Evolutionary conservation across 37 sponge, comb jelly and placozoan species (phyloP).

Genomic region (Amphimedon queenslandica): DNA sequence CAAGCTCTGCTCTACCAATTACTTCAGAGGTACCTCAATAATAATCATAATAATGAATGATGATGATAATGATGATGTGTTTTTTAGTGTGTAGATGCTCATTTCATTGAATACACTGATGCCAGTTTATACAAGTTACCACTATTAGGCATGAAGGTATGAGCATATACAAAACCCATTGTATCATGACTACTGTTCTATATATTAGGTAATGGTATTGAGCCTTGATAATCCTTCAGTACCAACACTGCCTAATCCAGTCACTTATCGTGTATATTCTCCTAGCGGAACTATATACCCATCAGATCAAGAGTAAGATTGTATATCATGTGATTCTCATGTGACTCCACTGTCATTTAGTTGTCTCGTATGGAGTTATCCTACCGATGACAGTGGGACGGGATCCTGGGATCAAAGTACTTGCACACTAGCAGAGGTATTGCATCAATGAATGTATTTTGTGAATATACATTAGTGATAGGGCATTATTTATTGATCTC

Average conservation of each 20-base stretch:
- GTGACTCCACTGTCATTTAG: not conserved
- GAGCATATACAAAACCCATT: not conserved
- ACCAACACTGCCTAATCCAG: not conserved
- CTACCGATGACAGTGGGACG: not conserved
- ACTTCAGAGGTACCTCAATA: not conserved
- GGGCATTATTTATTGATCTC: not conserved
- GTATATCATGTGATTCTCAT: not conserved
- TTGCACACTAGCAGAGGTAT: not conserved
- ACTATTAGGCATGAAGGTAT: slow-evolving; percentile 35
- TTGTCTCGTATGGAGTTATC: slow-evolving; percentile 38
- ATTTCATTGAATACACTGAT: slow-evolving; percentile 46
- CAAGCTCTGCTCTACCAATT: slow-evolving; percentile 2
- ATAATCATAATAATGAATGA: not conserved
- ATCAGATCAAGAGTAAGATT: slow-evolving; percentile 20
- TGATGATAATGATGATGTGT: not conserved
- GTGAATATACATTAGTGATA: no score
- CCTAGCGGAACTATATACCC: slow-evolving; percentile 14
- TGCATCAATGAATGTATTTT: no score
- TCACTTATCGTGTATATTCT: slow-evolving; percentile 31
- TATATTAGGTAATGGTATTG: not conserved
- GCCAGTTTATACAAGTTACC: slow-evolving; percentile 22
- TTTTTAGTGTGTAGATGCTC: slow-evolving; percentile 49
- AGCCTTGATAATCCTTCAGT: not conserved
- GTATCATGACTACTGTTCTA: not conserved
- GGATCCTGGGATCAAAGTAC: slow-evolving; percentile 8